A percentile compares a stretch with the other conserved stretches of the same genome.
phyloP scores from a whole-genome alignment of 2,888 invertebrate species.

The Cenopis cana region DNA sequence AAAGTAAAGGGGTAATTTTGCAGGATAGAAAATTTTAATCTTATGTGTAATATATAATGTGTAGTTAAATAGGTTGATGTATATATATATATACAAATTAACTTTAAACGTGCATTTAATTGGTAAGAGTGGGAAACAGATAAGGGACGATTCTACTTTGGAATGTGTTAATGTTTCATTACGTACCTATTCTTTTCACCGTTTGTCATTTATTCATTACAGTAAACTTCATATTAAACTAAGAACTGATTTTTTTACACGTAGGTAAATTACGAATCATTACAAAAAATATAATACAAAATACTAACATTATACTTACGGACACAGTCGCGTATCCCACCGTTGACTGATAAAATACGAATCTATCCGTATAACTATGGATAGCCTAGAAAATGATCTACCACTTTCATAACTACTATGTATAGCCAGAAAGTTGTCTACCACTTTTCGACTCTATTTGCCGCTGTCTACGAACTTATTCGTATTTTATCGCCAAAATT shows the following conservation, averaged over 20 bases:
- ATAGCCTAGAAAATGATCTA: too few relatives aligned
- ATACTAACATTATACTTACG: not conserved
- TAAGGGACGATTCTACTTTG: slow-evolving; percentile 12
- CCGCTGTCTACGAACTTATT: too few relatives aligned
- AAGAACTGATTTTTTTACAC: slow-evolving; percentile 1
- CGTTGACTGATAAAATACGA: too few relatives aligned
- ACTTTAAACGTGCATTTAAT: slow-evolving; percentile 44
- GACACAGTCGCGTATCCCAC: slow-evolving; percentile 29
- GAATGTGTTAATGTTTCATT: slow-evolving; percentile 14
- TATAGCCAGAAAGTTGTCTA: too few relatives aligned
- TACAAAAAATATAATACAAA: not conserved
- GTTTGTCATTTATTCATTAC: slow-evolving; percentile 20
- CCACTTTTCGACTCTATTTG: too few relatives aligned
- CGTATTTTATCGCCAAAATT: not conserved
- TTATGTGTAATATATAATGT: slow-evolving; percentile 30
- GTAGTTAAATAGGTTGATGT: slow-evolving; percentile 30
- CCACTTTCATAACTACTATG: too few relatives aligned
- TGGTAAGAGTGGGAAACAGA: slow-evolving; percentile 24
- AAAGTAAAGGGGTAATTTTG: slow-evolving; percentile 16
- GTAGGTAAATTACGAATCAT: not conserved
- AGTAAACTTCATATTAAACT: slow-evolving; percentile 10
- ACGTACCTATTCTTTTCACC: slow-evolving; percentile 1
- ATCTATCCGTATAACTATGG: too few relatives aligned
- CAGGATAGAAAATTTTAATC: slow-evolving; percentile 16
- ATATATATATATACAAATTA: slow-evolving; percentile 34